Evolutionary conservation across 1,140 invertebrate genomes (phyloP), one percentile per base, ranked within the genome.

Genomic region (Pogonognathellus flavescens): DNA sequence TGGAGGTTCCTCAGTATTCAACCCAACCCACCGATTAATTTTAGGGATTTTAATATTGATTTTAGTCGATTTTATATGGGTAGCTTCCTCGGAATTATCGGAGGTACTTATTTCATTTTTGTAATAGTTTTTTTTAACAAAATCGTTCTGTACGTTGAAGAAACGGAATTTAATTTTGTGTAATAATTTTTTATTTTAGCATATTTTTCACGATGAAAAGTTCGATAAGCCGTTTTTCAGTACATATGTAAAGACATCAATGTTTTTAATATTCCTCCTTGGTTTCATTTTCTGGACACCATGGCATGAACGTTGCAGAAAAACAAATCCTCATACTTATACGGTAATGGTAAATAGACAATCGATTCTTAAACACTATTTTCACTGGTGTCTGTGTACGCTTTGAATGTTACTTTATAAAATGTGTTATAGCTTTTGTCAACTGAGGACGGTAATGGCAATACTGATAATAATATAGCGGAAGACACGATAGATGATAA

Each of bases 171-270:
- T n/a, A n/a, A n/a, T n/a, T n/a, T n/a, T 20, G 20, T 25, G 25
- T 8, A 53, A 87, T 87, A 88, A 50, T 80, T 87, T 89, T 90
- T 82, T 72, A 84, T 93, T 93, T 82, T 91, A 97, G 95, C 96
- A 95, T 91, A 93, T 97, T 76, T 97, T 96, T 89, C 93, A 94
- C 87, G 93, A 95, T 91, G 94, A 93, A 89, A 92, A 94, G 22
- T 97, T 93, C 90, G 93, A 95, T 89, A 97, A 97, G 89, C 96
- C 96, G 83, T 97, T 96, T 91, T 97, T 97, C 90, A 96, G 93
- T 88, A 96, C 96, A 9, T 97, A 96, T 90, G 91, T 96, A 53
- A 97, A 97, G 91, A 97, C 95, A 11, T 95, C 94, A 9, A 95
- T 97, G 95, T 97, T 97, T 90, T 94, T 94, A 1, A 90, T 97